phyloP scores from a whole-genome alignment of 2,113 vertebrate genomes.

The Uropsilus gracilis region DNA sequence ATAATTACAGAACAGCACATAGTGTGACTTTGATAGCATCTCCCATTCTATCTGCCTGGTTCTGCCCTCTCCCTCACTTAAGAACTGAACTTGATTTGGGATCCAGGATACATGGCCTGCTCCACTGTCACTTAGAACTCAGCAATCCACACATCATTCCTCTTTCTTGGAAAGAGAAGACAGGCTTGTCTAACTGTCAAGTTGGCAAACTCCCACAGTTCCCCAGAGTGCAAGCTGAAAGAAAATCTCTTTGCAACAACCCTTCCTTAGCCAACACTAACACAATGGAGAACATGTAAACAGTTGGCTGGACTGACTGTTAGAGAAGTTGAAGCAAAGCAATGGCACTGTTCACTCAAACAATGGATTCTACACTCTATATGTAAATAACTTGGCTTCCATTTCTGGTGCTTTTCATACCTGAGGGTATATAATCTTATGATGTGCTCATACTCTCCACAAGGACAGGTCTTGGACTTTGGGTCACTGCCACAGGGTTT shows the following conservation, averaged over 20 bases:
- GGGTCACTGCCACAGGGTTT: slow-evolving; percentile 58
- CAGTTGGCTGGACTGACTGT: slow-evolving; percentile 79
- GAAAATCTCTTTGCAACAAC: slow-evolving; percentile 74
- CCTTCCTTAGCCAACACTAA: slow-evolving; percentile 81
- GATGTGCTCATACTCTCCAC: neutral
- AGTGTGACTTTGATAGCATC: neutral
- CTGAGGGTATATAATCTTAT: neutral
- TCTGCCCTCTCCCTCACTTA: neutral
- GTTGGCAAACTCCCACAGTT: slow-evolving; percentile 68
- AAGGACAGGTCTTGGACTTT: slow-evolving; percentile 43
- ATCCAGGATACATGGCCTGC: neutral
- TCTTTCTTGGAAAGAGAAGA: slow-evolving; percentile 80
- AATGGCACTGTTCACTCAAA: slow-evolving; percentile 75
- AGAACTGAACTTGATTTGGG: neutral
- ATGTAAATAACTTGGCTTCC: slow-evolving; percentile 80
- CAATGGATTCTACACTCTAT: slow-evolving; percentile 80
- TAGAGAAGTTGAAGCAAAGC: slow-evolving; percentile 76
- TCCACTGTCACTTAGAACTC: neutral
- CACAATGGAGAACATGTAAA: slow-evolving; percentile 84
- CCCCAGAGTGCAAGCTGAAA: slow-evolving; percentile 68
- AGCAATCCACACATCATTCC: slow-evolving; percentile 16
- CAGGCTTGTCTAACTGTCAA: slow-evolving; percentile 59
- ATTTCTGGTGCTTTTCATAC: slow-evolving; percentile 75
- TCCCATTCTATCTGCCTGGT: neutral
- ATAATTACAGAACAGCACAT: neutral